Conservation (phyloP, 2,113 vertebrate species). For the Callorhinus ursinus region DNA sequence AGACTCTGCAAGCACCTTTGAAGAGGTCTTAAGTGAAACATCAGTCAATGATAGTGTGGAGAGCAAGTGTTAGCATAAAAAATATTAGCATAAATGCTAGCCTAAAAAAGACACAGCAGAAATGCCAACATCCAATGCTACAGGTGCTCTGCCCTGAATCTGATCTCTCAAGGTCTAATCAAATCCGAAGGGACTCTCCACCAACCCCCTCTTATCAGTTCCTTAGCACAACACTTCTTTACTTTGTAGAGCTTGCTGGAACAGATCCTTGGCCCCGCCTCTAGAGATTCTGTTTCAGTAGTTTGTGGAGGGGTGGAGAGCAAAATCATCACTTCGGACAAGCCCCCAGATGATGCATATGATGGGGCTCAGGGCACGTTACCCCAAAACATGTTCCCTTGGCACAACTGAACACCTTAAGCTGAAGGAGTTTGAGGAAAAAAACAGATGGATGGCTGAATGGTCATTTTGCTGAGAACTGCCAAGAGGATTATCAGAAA, state of each 20-base stretch:
- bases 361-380: neutral
- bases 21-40: neutral
- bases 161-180: neutral
- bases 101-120: neutral
- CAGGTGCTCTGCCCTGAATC: accelerated
- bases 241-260: neutral
- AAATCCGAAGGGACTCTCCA: neutral
- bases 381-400: neutral
- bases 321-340: neutral
- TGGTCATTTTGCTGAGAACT: neutral
- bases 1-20: neutral
- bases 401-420: neutral
- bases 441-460: neutral
- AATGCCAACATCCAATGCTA: neutral
- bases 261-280: neutral
- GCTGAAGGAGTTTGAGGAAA: neutral
- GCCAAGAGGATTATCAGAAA: neutral
- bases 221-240: neutral
- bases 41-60: accelerated
- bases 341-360: neutral
- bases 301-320: neutral
- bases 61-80: neutral
- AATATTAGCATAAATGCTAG: neutral
- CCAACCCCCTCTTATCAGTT: neutral
- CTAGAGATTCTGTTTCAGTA: neutral